Base-by-base conservation (phyloP, 2,113 vertebrate species). In the Mesoclemmys tuberculata region DNA sequence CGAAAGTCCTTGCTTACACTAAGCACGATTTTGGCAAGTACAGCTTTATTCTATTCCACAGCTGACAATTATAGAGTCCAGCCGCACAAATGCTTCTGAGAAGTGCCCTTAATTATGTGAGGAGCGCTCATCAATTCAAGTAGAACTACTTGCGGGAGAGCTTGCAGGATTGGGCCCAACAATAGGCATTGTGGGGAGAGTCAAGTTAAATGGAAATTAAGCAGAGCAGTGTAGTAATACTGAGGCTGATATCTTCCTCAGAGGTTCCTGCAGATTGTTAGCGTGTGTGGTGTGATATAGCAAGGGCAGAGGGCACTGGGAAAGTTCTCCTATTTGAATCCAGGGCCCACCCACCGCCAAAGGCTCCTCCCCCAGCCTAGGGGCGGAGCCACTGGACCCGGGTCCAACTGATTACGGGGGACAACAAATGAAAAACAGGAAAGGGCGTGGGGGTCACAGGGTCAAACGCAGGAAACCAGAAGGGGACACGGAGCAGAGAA, bases 1-100 rank as follows among this genome's bases (percentile, higher is more conserved):
- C 55, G 92, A 84, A 27, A 86, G 87, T 78, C 44, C 56, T 93
- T 64, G 46, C 54, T 91, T 93, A 86, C n/a, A 61, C 84, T 90
- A 26, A 88, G 82, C 78, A 1, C 2, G 13, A 5, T 38, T 52
- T 77, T 74, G 88, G 77, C 19, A 68, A 49, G 51, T 7, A 84
- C 80, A 90, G 2, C 9, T 89, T 90, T n/a, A 46, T 58, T 89
- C 88, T 22, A 0, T 79, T 26, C 35, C 68, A 26, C 3, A 0
- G 86, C 87, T 68, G 51, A 27, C 55, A 71, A 2, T 2, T 0
- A 0, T 0, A 27, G 88, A 88, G 48, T 74, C 22, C 5, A 0
- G 13, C 29, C n/a, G 61, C 49, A 58, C 80, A 93, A 85, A 86
- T 19, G n/a, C 26, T 84, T 58, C 58, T 29, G 8, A 35, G 78